Conservation (phyloP, 2,113 vertebrate species). For the Xiphophorus couchianus region DNA sequence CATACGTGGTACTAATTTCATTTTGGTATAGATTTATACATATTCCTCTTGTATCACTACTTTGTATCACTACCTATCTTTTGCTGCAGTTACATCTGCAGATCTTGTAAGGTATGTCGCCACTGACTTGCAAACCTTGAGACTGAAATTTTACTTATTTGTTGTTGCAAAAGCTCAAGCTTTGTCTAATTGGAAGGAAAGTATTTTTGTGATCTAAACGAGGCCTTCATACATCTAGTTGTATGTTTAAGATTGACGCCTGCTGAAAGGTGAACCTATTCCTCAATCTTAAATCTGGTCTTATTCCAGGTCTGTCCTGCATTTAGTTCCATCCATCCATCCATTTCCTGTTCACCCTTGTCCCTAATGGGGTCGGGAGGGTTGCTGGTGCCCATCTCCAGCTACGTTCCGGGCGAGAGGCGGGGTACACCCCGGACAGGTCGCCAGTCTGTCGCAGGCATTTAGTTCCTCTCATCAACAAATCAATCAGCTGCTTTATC, state of each 20-base stretch:
- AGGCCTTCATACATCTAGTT: background rate
- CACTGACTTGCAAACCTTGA: background rate
- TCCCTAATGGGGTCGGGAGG: too few species aligned
- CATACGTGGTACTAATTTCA: too few species aligned
- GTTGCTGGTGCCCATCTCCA: too few species aligned
- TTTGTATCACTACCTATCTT: too few species aligned
- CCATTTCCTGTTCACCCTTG: too few species aligned
- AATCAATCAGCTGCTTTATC: too few species aligned
- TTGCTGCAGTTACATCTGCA: background rate
- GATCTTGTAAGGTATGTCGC: background rate
- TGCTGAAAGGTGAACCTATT: background rate
- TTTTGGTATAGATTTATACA: background rate
- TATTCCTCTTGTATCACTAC: background rate
- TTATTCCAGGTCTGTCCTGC: background rate
- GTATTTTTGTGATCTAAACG: background rate
- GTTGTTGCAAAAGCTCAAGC: background rate
- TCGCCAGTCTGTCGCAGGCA: too few species aligned
- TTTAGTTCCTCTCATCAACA: background rate
- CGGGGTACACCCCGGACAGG: too few species aligned
- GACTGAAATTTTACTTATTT: background rate
- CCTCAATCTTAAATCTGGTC: background rate
- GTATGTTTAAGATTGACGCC: background rate
- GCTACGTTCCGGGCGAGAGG: too few species aligned
- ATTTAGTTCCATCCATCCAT: background rate
- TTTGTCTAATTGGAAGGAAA: background rate